phyloP scores from a whole-genome alignment of 1,140 invertebrate species.

The Euura lappo region DNA sequence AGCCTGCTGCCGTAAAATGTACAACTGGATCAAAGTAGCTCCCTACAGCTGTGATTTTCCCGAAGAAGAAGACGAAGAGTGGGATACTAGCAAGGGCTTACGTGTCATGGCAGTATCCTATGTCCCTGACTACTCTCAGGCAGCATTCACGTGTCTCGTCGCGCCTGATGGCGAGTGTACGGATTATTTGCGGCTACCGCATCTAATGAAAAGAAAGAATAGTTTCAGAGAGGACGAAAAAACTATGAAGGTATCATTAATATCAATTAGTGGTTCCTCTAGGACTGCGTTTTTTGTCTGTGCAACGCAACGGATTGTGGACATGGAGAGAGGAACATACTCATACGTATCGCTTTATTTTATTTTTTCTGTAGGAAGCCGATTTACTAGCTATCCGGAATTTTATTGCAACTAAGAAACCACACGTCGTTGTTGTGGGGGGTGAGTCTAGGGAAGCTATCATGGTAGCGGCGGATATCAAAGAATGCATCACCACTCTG shows the following conservation, averaged over 20 bases:
- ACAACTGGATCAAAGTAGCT: constrained; percentile 89
- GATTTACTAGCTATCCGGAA: constrained; percentile 83
- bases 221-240: constrained; percentile 77
- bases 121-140: constrained; percentile 83
- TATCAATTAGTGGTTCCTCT: no score
- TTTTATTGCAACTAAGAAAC: constrained; percentile 90
- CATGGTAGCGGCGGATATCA: constrained; percentile 86
- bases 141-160: constrained; percentile 88
- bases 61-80: constrained; percentile 90
- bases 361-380: constrained; percentile 65
- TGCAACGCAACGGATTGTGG: no score
- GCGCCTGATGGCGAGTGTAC: constrained; percentile 89
- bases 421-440: constrained; percentile 91
- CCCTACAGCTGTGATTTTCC: constrained; percentile 82
- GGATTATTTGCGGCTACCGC: constrained; percentile 87
- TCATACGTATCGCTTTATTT: constrained; percentile 1
- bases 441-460: constrained; percentile 89
- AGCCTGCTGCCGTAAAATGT: constrained; percentile 83
- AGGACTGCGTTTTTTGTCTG: no score
- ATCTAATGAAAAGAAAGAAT: constrained; percentile 84
- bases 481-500: constrained; percentile 76
- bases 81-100: constrained; percentile 85
- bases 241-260: constrained; percentile 64
- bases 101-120: constrained; percentile 89
- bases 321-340: no score